phyloP scores from a whole-genome alignment of 2,797 vertebrate species.

The Anabacerthia variegaticeps region DNA sequence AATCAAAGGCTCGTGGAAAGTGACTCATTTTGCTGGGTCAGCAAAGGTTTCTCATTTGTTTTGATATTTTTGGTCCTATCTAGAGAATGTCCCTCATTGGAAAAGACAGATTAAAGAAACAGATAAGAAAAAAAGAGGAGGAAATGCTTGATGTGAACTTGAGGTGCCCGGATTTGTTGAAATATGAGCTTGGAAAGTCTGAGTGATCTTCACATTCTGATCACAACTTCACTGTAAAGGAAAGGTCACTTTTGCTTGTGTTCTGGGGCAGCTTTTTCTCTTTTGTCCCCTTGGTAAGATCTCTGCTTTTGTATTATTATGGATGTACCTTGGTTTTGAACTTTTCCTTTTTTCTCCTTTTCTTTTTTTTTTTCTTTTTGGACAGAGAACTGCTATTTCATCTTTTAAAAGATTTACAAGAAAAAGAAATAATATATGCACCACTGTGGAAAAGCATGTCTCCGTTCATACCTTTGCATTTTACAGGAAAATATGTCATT shows the following conservation, averaged over 20 bases:
- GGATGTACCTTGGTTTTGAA: slow-evolving; percentile 64
- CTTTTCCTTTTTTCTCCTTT: background rate
- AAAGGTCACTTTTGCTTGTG: slow-evolving; percentile 59
- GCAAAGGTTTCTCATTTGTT: slow-evolving; percentile 37
- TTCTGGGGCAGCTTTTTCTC: slow-evolving; percentile 51
- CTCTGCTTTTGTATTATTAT: slow-evolving; percentile 67
- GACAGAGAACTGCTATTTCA: slow-evolving; percentile 56
- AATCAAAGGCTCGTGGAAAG: slow-evolving; percentile 41
- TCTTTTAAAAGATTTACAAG: slow-evolving; percentile 61
- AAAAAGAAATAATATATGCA: slow-evolving; percentile 57
- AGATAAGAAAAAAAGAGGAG: background rate
- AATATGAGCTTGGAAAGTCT: slow-evolving; percentile 47
- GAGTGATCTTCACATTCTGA: slow-evolving; percentile 58
- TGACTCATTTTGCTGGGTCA: slow-evolving; percentile 12
- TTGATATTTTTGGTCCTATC: slow-evolving; percentile 36
- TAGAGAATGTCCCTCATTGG: background rate
- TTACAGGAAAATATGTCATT: slow-evolving; percentile 77
- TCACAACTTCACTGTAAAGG: slow-evolving; percentile 61
- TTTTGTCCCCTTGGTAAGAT: slow-evolving; percentile 50
- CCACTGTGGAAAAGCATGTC: slow-evolving; percentile 64
- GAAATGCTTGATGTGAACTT: slow-evolving; percentile 33
- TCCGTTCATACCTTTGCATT: slow-evolving; percentile 72
- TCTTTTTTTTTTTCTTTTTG: background rate
- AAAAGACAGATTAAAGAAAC: slow-evolving; percentile 24
- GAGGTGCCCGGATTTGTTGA: slow-evolving; percentile 21